Evolutionary conservation across 2,888 invertebrate genomes (phyloP).

Genomic region (Microplitis deprimator): DNA sequence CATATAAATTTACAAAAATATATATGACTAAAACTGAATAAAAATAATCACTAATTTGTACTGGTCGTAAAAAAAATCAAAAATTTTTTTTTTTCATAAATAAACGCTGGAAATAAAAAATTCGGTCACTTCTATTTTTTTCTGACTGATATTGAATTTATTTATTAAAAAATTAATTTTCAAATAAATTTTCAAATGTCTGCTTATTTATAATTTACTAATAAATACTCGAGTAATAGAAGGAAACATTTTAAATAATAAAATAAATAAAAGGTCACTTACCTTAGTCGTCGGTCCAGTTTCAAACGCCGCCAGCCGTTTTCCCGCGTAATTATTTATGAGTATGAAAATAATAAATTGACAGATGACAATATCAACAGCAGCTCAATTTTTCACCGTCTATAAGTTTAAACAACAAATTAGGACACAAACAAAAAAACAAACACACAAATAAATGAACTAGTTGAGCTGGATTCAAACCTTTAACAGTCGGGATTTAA

Average conservation of each 20-base stretch:
- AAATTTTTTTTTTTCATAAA: no score
- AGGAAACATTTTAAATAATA: background rate
- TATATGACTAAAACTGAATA: no score
- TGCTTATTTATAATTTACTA: no score
- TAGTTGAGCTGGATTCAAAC: background rate
- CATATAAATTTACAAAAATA: no score
- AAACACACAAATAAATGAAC: background rate
- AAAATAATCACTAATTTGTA: no score
- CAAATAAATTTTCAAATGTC: no score
- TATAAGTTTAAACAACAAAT: background rate
- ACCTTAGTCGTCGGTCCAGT: constrained; percentile 68
- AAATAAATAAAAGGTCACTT: constrained; percentile 48
- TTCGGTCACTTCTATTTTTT: no score
- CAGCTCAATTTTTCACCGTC: background rate
- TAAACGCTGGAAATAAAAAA: no score
- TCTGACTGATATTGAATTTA: no score
- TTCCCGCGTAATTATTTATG: constrained; percentile 52
- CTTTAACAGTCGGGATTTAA: constrained; percentile 41
- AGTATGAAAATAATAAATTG: background rate
- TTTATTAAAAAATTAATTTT: no score
- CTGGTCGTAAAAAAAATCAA: no score
- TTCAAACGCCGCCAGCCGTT: constrained; percentile 56
- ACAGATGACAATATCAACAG: background rate
- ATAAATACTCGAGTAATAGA: no score
- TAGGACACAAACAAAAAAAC: background rate